These are phyloP conservation scores for Pterocles orientalis DNA, from an alignment of 2,113 vertebrate genomes.

Conservation along the genomic window DNA sequence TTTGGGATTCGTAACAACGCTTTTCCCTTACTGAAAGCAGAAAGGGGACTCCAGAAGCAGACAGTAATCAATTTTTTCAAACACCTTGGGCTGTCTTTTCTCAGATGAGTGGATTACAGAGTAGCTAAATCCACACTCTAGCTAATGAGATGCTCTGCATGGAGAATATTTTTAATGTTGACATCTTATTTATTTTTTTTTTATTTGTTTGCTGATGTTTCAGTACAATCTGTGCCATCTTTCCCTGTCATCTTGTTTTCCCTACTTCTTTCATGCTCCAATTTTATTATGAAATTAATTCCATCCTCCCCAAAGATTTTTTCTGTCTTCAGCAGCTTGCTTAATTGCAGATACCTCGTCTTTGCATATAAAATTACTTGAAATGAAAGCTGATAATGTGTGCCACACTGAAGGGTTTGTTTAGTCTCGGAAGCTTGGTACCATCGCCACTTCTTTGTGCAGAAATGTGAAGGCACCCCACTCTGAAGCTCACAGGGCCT, in stretches of 20 bases:
- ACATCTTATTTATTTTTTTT: not conserved
- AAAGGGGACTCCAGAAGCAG: not conserved
- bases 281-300: not conserved
- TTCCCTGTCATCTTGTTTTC: not conserved
- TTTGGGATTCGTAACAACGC: not conserved
- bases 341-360: too few relatives aligned
- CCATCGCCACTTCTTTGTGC: too few relatives aligned
- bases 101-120: not conserved
- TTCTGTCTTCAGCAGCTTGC: too few relatives aligned
- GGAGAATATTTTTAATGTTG: not conserved
- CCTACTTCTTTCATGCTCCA: not conserved
- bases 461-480: too few relatives aligned
- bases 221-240: not conserved
- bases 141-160: too few relatives aligned
- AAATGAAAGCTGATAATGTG: too few relatives aligned
- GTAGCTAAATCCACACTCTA: not conserved
- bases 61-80: not conserved
- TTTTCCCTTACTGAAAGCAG: not conserved
- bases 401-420: too few relatives aligned
- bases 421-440: too few relatives aligned
- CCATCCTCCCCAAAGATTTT: not conserved
- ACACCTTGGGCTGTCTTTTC: not conserved
- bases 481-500: too few relatives aligned
- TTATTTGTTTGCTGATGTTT: not conserved
- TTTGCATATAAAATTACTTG: too few relatives aligned